Evolutionary conservation across 2,888 invertebrate species (phyloP), one percentile per base, ranked within the genome.

Genomic region (Cetonia aurata): DNA sequence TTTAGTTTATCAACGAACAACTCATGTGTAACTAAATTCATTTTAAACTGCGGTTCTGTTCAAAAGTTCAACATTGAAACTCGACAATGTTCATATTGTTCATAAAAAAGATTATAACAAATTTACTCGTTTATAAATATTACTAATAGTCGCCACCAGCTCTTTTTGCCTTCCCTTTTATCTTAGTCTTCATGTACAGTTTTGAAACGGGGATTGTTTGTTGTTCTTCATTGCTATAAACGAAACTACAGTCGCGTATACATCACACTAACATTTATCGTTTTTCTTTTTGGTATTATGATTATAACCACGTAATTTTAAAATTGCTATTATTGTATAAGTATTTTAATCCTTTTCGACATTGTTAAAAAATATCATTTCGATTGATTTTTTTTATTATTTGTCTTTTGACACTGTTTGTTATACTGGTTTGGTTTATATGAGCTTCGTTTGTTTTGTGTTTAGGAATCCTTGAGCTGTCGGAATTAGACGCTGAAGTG

Each of bases 181-280:
- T n/a, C 19, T 55, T 56, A 42, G 10, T 56, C 15, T 13, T 17
- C 25, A 25, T 17, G n/a, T n/a, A n/a, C 33, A 9, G 25, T 33
- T 68, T 57, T n/a, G 42, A 44, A 25, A 9, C 31, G 44, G 37
- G 46, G 31, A 46, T 53, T 50, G 42, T 53, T 31, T 33, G 3
- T 55, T 67, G 12, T 65, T 66, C 37, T 12, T 19, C n/a, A 17
- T 66, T 52, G 13, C 53, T 66, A 42, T 48, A 55, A 57, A 68
- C 56, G 57, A 56, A 65, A 65, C 68, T 69, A 69, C 41, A 62
- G 50, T 74, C 75, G 78, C 78, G 77, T 77, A 79, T 79, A 80
- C 77, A 76, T 79, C 80, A 81, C 82, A 83, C 81, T 81, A 83
- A 81, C 82, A 82, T 80, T 79, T 80, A 82, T 77, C 55, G 50